Percentiles rank a stretch among this genome's conserved stretches.
These are phyloP conservation scores for Lagopus leucura DNA, from an alignment of 2,113 vertebrate genomes.

Conservation along the genomic window DNA sequence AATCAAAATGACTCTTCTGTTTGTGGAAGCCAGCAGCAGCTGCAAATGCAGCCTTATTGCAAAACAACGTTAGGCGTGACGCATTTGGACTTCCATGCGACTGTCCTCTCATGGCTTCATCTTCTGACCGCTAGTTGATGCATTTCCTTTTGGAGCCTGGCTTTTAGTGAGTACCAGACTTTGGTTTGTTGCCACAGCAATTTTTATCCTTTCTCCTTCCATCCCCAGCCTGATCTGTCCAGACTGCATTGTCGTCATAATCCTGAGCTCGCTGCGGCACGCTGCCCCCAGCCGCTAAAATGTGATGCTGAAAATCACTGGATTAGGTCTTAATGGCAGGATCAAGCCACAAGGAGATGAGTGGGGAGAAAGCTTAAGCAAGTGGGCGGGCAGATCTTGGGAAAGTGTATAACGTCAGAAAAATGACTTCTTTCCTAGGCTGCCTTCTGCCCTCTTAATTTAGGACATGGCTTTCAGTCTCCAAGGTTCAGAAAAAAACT, in stretches of 20 bases:
- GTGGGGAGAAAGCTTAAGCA: background rate
- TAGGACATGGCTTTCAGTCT: background rate
- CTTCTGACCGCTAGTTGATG: background rate
- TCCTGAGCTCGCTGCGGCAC: background rate
- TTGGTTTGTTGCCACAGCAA: background rate
- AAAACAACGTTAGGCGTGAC: background rate
- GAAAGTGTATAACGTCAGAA: background rate
- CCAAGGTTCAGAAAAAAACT: background rate
- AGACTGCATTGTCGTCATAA: constrained; percentile 11
- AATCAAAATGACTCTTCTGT: background rate
- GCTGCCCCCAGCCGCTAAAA: background rate
- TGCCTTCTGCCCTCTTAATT: background rate
- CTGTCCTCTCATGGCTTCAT: background rate
- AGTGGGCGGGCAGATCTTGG: background rate
- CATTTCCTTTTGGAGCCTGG: background rate
- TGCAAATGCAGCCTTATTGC: background rate
- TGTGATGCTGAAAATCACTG: background rate
- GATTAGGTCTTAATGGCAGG: constrained; percentile 64
- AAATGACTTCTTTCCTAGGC: background rate
- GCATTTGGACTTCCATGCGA: background rate
- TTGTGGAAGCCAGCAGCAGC: background rate
- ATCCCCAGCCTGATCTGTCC: background rate
- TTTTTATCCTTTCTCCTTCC: background rate
- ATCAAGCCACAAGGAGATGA: background rate
- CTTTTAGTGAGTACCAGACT: background rate